A percentile compares a stretch with the other conserved stretches of the same genome.
Evolutionary conservation across 2,797 vertebrate genomes (phyloP).

Genomic region (Eutrigla gurnardus): DNA sequence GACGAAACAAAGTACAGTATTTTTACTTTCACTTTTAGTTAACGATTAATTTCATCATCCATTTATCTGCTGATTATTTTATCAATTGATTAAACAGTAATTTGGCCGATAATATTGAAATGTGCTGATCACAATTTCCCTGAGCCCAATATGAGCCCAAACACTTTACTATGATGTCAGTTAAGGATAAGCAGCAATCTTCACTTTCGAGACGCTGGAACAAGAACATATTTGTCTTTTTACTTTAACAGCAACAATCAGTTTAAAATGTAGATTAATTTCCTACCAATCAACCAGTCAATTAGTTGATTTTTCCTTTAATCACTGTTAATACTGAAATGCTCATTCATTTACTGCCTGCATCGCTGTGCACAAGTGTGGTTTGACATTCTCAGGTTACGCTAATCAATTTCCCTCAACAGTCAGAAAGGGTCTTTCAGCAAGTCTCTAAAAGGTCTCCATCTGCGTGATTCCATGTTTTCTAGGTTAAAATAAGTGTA

Average conservation of each 20-base stretch:
- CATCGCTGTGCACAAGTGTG: background rate
- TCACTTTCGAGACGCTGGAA: background rate
- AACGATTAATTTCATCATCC: background rate
- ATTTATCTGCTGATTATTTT: background rate
- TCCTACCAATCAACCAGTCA: background rate
- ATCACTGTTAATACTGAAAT: background rate
- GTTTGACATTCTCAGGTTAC: too few relatives aligned
- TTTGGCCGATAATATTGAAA: background rate
- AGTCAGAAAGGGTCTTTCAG: background rate
- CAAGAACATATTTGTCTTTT: background rate
- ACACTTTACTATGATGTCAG: background rate
- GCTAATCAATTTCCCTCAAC: background rate
- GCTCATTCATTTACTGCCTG: too few relatives aligned
- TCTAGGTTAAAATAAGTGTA: background rate
- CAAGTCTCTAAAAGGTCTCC: background rate
- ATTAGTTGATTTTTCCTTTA: background rate
- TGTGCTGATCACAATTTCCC: background rate
- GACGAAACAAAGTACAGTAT: background rate
- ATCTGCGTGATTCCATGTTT: background rate
- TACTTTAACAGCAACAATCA: background rate
- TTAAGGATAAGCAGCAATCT: background rate
- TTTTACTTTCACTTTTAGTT: background rate
- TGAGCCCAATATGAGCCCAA: background rate
- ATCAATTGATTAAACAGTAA: background rate
- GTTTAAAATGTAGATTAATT: background rate